Evolutionary conservation across 2,797 vertebrate species (phyloP).

Genomic region (Oryzias sinensis): DNA sequence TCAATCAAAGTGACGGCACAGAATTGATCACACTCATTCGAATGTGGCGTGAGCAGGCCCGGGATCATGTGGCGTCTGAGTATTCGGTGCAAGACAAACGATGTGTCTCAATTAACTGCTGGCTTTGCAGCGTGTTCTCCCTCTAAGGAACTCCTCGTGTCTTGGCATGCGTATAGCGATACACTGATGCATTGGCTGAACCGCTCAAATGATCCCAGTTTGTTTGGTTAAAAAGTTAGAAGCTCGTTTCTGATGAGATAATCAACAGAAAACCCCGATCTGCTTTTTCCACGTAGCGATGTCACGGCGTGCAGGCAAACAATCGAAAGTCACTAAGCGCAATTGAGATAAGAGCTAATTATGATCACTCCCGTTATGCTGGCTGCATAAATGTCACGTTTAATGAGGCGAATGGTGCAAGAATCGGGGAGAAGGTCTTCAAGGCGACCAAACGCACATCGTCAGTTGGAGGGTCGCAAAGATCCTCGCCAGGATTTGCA

Average conservation of each 20-base stretch:
- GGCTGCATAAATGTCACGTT: slow-evolving; percentile 39
- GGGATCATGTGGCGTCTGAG: slow-evolving; percentile 58
- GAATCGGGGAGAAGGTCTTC: slow-evolving; percentile 29
- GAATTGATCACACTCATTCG: slow-evolving; percentile 79
- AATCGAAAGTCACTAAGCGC: slow-evolving; percentile 53
- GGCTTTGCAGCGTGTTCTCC: slow-evolving; percentile 44
- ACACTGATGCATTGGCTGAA: too few relatives aligned
- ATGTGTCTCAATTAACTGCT: slow-evolving; percentile 76
- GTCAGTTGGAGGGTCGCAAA: slow-evolving; percentile 31
- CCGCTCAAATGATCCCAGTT: too few relatives aligned
- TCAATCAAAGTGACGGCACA: slow-evolving; percentile 77
- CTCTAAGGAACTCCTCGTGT: slow-evolving; percentile 68
- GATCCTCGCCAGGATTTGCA: slow-evolving; percentile 38
- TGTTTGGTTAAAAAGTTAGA: slow-evolving; percentile 17
- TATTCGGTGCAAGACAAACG: slow-evolving; percentile 64
- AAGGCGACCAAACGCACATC: slow-evolving; percentile 27
- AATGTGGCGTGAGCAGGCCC: slow-evolving; percentile 79
- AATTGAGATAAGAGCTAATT: slow-evolving; percentile 66
- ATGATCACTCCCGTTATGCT: slow-evolving; percentile 54
- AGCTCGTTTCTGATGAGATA: slow-evolving; percentile 13
- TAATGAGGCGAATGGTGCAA: slow-evolving; percentile 63
- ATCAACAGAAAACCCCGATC: slow-evolving; percentile 20
- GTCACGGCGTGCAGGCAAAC: slow-evolving; percentile 45
- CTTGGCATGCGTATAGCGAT: too few relatives aligned
- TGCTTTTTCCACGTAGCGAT: slow-evolving; percentile 3